A percentile compares a stretch with the other conserved stretches of the same genome.
phyloP scores from a whole-genome alignment of 2,888 invertebrate genomes.

The Andricus quercusramuli region DNA sequence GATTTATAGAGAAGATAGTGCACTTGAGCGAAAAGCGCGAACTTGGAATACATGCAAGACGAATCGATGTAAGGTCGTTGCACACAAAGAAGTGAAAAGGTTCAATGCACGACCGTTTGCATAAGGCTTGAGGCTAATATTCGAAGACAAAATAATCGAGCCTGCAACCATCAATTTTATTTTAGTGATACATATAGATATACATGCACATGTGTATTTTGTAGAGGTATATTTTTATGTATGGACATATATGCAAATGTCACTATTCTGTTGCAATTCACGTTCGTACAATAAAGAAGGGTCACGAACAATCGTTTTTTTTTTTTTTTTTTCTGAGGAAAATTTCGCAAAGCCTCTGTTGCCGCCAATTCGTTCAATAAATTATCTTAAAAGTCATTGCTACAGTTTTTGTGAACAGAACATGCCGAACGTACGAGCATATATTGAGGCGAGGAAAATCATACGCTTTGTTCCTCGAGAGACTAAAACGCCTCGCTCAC shows the following conservation, averaged over 20 bases:
- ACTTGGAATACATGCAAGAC: constrained; percentile 22
- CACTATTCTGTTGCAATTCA: constrained; percentile 15
- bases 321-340: too few species aligned
- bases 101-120: constrained; percentile 34
- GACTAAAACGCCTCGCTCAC: background rate
- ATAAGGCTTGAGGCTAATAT: constrained; percentile 25
- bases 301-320: background rate
- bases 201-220: background rate
- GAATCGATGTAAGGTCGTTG: constrained; percentile 31
- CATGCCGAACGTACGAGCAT: background rate
- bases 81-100: constrained; percentile 28
- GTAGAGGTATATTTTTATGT: background rate
- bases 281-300: background rate
- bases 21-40: constrained; percentile 34
- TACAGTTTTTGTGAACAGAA: background rate
- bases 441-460: constrained; percentile 13
- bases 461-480: constrained; percentile 15
- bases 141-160: constrained; percentile 26
- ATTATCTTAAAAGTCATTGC: constrained; percentile 22
- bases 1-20: constrained; percentile 15
- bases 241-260: constrained; percentile 1
- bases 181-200: background rate
- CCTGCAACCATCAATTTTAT: constrained; percentile 15
- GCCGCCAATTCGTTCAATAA: constrained; percentile 1
- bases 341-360: constrained; percentile 5